A percentile compares a stretch with the other conserved stretches of the same genome.
Evolutionary conservation across 2,797 vertebrate genomes (phyloP).

Genomic region (Buceros bicornis): DNA sequence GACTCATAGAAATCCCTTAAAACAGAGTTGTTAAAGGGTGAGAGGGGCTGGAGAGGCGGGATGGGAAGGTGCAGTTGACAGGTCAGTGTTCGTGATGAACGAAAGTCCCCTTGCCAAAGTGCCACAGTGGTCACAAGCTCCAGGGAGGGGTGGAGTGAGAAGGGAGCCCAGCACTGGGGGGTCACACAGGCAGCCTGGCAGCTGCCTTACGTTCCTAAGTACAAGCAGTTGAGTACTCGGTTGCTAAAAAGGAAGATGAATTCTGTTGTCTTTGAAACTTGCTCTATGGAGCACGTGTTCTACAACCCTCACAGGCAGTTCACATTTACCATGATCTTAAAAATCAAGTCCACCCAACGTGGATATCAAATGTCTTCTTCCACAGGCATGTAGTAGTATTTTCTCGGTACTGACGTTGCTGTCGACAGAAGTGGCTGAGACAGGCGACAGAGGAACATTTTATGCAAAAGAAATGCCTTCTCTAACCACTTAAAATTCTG

Average conservation of each 20-base stretch:
- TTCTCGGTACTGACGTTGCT: not conserved
- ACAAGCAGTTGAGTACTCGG: not conserved
- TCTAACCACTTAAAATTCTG: not conserved
- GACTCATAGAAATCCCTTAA: too few relatives aligned
- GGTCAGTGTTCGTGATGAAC: too few relatives aligned
- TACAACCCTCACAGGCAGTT: not conserved
- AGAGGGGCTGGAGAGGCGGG: too few relatives aligned
- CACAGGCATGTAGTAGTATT: not conserved
- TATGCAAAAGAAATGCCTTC: not conserved
- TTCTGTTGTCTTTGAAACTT: not conserved
- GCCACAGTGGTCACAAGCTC: too few relatives aligned
- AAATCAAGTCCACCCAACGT: not conserved
- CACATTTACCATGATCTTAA: accelerated
- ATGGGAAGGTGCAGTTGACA: too few relatives aligned
- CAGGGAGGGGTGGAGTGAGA: too few relatives aligned
- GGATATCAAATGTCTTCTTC: not conserved
- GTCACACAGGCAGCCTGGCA: too few relatives aligned
- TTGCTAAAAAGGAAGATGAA: not conserved
- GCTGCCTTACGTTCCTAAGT: not conserved
- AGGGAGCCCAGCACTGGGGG: too few relatives aligned
- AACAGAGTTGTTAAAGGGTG: too few relatives aligned
- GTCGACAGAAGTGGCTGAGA: not conserved
- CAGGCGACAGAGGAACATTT: not conserved
- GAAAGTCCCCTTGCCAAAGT: too few relatives aligned
- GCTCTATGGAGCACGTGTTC: not conserved